A percentile compares a stretch with the other conserved stretches of the same genome.
These are phyloP conservation scores for Papilio aristodemus DNA, from an alignment of 1,140 invertebrate genomes.

Conservation along the genomic window DNA sequence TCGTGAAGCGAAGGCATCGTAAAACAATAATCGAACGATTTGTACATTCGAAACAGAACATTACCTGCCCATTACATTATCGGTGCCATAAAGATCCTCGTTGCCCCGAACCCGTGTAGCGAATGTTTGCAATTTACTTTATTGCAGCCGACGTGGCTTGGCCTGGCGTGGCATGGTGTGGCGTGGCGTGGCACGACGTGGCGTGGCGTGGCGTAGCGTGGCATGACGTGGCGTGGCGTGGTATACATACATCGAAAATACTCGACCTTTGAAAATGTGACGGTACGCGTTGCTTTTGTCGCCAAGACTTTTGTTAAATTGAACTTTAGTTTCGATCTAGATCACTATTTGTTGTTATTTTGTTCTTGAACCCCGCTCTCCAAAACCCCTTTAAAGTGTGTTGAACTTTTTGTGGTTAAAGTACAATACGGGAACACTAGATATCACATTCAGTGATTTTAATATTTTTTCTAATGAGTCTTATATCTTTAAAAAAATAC, in stretches of 20 bases:
- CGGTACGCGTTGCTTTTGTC: slow-evolving; percentile 31
- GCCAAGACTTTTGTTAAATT: too few species aligned
- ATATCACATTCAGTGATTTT: too few species aligned
- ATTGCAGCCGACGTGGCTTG: slow-evolving; percentile 65
- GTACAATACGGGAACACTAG: too few species aligned
- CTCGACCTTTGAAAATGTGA: slow-evolving; percentile 37
- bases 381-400: too few species aligned
- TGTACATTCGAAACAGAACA: slow-evolving; percentile 65
- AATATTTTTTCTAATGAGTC: background rate
- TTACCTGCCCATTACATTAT: slow-evolving; percentile 78
- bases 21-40: slow-evolving; percentile 70
- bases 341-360: too few species aligned
- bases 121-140: slow-evolving; percentile 76
- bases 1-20: slow-evolving; percentile 50
- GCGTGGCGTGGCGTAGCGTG: too few species aligned
- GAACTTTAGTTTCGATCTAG: too few species aligned
- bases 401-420: too few species aligned
- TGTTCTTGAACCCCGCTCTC: too few species aligned
- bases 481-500: background rate
- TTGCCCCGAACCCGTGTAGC: slow-evolving; percentile 63
- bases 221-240: too few species aligned
- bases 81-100: slow-evolving; percentile 67
- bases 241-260: slow-evolving; percentile 46
- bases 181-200: too few species aligned
- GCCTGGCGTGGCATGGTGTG: too few species aligned